These are phyloP conservation scores for Galerucella nymphaeae DNA, from an alignment of 2,888 invertebrate genomes.

Conservation along the genomic window DNA sequence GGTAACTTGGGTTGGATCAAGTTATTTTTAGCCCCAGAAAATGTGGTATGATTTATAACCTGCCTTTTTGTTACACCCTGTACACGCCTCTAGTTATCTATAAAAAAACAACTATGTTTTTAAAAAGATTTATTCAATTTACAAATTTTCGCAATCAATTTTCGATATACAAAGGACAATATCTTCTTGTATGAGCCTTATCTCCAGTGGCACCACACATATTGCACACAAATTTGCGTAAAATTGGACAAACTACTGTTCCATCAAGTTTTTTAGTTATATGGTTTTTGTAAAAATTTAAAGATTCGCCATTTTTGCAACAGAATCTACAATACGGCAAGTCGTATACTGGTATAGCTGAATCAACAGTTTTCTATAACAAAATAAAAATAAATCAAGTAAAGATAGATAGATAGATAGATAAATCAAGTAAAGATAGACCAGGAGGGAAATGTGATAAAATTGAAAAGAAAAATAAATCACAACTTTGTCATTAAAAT, in stretches of 20 bases:
- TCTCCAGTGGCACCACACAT: constrained; percentile 50
- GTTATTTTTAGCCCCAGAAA: no score
- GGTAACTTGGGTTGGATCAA: no score
- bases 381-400: not conserved
- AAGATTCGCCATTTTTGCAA: constrained; percentile 48
- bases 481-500: no score
- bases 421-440: no score
- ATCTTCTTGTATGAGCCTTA: constrained; percentile 50
- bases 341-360: not conserved
- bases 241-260: constrained; percentile 47
- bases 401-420: no score
- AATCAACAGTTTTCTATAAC: constrained; percentile 9
- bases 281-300: constrained; percentile 43
- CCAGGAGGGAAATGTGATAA: no score
- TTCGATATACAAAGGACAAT: constrained; percentile 42
- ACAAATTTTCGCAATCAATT: not conserved
- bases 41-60: no score
- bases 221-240: constrained; percentile 45
- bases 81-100: no score
- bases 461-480: no score
- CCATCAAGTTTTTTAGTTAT: constrained; percentile 41
- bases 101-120: no score
- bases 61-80: no score
- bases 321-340: constrained; percentile 47
- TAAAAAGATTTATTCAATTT: no score